These are phyloP conservation scores for Buceros bicornis DNA, from an alignment of 2,797 vertebrate genomes.

Conservation along the genomic window DNA sequence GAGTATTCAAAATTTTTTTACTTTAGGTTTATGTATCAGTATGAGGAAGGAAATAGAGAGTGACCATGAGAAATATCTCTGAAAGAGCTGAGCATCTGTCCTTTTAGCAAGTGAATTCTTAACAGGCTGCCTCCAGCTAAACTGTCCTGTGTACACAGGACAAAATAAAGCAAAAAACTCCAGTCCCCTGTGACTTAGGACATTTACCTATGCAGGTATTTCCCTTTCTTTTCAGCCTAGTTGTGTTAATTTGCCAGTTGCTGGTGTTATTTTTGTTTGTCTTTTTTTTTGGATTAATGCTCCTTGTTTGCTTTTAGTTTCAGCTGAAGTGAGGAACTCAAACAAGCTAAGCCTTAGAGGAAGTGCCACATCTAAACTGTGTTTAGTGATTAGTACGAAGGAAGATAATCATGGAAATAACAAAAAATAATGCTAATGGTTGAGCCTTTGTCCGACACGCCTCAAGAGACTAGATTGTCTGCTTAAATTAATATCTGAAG, in stretches of 20 bases:
- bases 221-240: background rate
- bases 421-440: background rate
- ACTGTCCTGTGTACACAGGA: background rate
- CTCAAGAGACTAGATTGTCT: background rate
- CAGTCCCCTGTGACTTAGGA: rapidly evolving
- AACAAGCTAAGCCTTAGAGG: background rate
- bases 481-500: background rate
- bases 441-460: background rate
- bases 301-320: background rate
- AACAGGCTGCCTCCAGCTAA: background rate
- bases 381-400: background rate
- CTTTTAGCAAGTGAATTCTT: background rate
- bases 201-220: background rate
- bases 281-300: background rate
- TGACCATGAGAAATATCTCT: background rate
- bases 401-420: background rate
- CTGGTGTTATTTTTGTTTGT: background rate
- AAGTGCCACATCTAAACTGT: background rate
- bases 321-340: background rate
- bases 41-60: background rate
- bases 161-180: background rate
- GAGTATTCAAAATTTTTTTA: background rate
- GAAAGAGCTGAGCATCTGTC: background rate
- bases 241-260: background rate
- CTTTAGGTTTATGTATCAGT: background rate